A percentile compares a stretch with the other conserved stretches of the same genome.
These are phyloP conservation scores for Electrona antarctica DNA, from an alignment of 2,113 vertebrate genomes.

Conservation along the genomic window DNA sequence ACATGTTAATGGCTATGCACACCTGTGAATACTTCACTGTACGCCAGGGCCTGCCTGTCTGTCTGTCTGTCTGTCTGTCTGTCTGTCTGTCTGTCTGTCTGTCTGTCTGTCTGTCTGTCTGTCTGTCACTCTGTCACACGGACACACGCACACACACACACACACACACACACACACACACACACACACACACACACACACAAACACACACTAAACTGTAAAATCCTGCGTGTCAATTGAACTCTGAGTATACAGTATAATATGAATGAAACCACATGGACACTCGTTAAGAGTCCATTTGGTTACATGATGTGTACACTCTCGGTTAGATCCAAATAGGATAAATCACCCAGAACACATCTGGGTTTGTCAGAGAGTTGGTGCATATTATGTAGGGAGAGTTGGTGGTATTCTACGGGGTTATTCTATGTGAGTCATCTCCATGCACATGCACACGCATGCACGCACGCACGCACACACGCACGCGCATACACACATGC, in stretches of 20 bases:
- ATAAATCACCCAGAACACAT: slow-evolving; percentile 46
- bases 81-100: too few species aligned
- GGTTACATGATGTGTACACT: too few species aligned
- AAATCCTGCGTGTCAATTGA: neutral
- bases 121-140: slow-evolving; percentile 7
- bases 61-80: too few species aligned
- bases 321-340: too few species aligned
- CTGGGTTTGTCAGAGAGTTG: slow-evolving; percentile 44
- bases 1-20: slow-evolving; percentile 60
- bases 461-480: slow-evolving; percentile 12
- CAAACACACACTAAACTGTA: neutral
- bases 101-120: too few species aligned
- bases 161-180: neutral
- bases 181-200: slow-evolving; percentile 1
- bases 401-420: slow-evolving; percentile 58
- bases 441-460: slow-evolving; percentile 42
- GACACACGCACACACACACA: slow-evolving; percentile 5
- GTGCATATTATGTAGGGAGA: slow-evolving; percentile 47
- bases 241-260: too few species aligned
- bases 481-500: slow-evolving; percentile 26
- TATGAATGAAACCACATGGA: too few species aligned
- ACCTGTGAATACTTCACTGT: slow-evolving; percentile 69
- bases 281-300: too few species aligned
- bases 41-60: slow-evolving; percentile 26
- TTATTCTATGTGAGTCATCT: slow-evolving; percentile 65